phyloP scores from a whole-genome alignment of 2,113 vertebrate genomes.

The Nymphicus hollandicus region DNA sequence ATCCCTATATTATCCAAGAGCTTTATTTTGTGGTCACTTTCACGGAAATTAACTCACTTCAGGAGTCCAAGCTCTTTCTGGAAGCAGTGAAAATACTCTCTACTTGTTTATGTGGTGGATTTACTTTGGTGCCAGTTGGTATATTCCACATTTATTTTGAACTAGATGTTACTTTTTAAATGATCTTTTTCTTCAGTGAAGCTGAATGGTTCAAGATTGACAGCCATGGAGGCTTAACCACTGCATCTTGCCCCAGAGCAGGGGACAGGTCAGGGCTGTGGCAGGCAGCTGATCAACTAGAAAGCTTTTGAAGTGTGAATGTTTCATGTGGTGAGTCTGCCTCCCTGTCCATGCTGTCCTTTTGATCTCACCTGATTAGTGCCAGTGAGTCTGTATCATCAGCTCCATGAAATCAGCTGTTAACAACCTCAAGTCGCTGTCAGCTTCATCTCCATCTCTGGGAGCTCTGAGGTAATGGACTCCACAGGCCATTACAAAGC shows the following conservation, averaged over 20 bases:
- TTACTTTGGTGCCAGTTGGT: slow-evolving; percentile 5
- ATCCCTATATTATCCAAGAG: neutral
- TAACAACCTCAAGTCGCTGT: neutral
- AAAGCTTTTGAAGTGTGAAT: neutral
- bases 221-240: neutral
- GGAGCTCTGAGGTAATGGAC: neutral
- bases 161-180: neutral
- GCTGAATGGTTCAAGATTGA: neutral
- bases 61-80: neutral
- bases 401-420: neutral
- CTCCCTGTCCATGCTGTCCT: neutral
- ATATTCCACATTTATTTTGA: neutral
- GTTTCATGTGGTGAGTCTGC: neutral
- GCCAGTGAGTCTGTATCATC: neutral
- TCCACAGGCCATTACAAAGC: neutral
- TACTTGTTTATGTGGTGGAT: slow-evolving; percentile 8
- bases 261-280: neutral
- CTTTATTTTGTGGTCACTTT: slow-evolving; percentile 1
- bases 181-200: neutral
- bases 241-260: neutral
- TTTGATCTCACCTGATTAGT: neutral
- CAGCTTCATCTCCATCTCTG: neutral
- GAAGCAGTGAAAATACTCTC: neutral
- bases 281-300: neutral
- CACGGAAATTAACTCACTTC: neutral